These are phyloP conservation scores for Nylanderia fulva DNA, from an alignment of 1,140 invertebrate species.

Conservation along the genomic window DNA sequence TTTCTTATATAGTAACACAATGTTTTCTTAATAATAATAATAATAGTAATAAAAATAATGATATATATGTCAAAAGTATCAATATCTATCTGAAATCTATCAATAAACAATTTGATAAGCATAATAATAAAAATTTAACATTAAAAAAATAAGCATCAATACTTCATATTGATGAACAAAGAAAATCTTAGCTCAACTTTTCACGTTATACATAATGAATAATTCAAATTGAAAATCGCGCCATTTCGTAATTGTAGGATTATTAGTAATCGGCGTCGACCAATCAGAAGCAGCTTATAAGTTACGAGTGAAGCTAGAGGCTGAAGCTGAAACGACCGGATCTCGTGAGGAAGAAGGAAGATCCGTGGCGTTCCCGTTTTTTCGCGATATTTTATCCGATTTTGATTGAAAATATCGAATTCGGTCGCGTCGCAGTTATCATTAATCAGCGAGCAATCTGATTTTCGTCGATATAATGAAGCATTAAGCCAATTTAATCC, in stretches of 20 bases:
- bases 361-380: too few relatives aligned
- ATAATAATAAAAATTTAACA: constrained; percentile 5
- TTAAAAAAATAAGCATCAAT: not conserved
- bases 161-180: not conserved
- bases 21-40: not conserved
- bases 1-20: not conserved
- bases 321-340: too few relatives aligned
- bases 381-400: not conserved
- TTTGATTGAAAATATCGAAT: not conserved
- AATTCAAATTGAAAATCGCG: constrained; percentile 15
- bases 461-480: not conserved
- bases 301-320: too few relatives aligned
- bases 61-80: too few relatives aligned
- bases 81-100: not conserved
- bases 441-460: not conserved
- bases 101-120: not conserved
- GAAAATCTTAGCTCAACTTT: not conserved
- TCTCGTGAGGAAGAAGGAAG: too few relatives aligned
- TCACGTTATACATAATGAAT: not conserved
- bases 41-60: not conserved
- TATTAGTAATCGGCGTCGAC: not conserved
- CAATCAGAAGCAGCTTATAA: too few relatives aligned
- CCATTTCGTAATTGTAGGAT: not conserved
- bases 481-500: not conserved
- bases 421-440: not conserved